Evolutionary conservation across 2,797 vertebrate genomes (phyloP), one percentile per base, ranked within the genome.

Genomic region (Champsocephalus gunnari): DNA sequence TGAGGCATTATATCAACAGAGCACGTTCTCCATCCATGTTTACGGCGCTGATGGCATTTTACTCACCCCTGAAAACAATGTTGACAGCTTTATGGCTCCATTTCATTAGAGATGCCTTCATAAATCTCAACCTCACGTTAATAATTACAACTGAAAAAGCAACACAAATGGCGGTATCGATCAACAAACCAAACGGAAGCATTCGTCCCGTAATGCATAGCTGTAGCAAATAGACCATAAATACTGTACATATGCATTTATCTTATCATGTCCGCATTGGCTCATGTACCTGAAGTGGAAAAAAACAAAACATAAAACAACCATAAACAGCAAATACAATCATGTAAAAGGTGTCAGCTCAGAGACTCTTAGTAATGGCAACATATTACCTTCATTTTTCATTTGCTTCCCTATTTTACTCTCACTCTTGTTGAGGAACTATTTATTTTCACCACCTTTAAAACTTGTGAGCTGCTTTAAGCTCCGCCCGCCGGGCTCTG

Each of bases 1-100:
- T 83, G 85, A 92, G 85, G 87, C 79, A 78, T 88, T 88, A 69
- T 61, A 87, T 87, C 82, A 80, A 74, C 81, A 54, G 71, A 78
- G 68, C 75, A 66, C 34, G 57, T 87, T 73, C 62, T 80, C 53
- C 17, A 47, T 51, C 73, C 47, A 61, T 81, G 82, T 88, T 87
- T 87, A 85, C 73, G 43, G 60, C 67, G n/a, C 50, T 38, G 75
- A 80, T 81, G 76, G 78, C 61, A 61, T 87, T 90, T 84, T 71
- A 78, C 65, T 91, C 77, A 72, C 45, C 60, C 66, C 65, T 24
- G 77, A 76, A 86, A 79, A 84, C 82, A 79, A 79, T 49, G 51
- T 21, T 13, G 75, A 54, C 73, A 84, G 79, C 66, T 84, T 91
- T 85, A 88, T 75, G 68, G 48, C 78, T 80, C 71, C 38, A 28